Evolutionary conservation across 2,888 invertebrate genomes (phyloP), one percentile per base, ranked within the genome.

Genomic region (Erannis defoliaria): DNA sequence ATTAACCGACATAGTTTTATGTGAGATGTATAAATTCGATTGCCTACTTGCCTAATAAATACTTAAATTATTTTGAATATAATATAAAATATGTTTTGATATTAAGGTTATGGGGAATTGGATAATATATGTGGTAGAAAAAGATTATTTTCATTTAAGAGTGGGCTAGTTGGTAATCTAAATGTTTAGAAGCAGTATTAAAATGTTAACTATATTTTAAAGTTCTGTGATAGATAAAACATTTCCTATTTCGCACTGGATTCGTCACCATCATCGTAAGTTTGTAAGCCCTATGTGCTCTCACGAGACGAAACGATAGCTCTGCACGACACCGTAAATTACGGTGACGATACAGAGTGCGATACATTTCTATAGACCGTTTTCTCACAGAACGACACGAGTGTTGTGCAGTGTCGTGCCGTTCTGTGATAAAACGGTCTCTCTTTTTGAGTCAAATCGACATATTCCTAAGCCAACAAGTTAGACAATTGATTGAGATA

Each of bases 161-260:
- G 37, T 51, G 56, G 63, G 58, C 49, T 54, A 42, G 58, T 53
- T 57, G 14, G 45, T 48, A 21, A 35, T 46, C 29, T 37, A 29
- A 40, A 42, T 59, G 43, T 40, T 35, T 46, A 43, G 31, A 57
- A 70, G 60, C 69, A 70, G 69, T 70, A 70, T 70, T 70, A 6
- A 14, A 37, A 55, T 58, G 37, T 74, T 72, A 68, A 71, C 64
- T 71, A 67, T 74, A 70, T 73, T 71, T 77, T 69, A 69, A 74
- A 73, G 72, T 70, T 78, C 86, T 86, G 86, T 86, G 86, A 86
- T 86, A 85, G 78, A 77, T 77, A 75, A 38, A 50, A 37, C 19
- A 50, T 26, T 10, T 72, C 46, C 31, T 68, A 77, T 75, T 81
- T 74, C 78, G 80, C 84, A 54, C 19, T 53, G 42, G 31, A 82